Evolutionary conservation across 2,888 invertebrate species (phyloP).

Genomic region (Serrognathus titanus): DNA sequence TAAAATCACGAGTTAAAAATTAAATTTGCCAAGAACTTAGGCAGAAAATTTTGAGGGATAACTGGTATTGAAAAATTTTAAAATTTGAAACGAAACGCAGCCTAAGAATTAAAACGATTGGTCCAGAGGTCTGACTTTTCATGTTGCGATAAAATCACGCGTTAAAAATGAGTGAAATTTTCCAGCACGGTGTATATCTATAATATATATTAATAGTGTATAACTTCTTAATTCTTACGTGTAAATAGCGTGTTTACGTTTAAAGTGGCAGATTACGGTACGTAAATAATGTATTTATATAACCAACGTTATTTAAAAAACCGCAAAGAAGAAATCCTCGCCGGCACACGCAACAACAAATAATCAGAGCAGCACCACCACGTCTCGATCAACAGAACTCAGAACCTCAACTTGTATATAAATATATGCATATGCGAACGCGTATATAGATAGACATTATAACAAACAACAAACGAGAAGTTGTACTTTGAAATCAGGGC

Average conservation of each 20-base stretch:
- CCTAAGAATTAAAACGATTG: too few relatives aligned
- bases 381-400: conserved; percentile 30
- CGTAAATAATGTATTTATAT: conserved; percentile 27
- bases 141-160: too few relatives aligned
- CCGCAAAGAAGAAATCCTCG: conserved; percentile 39
- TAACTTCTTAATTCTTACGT: conserved; percentile 44
- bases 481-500: conserved; percentile 53
- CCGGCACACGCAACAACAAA: conserved; percentile 9
- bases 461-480: conserved; percentile 48
- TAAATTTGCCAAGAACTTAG: too few relatives aligned
- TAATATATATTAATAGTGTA: conserved; percentile 39
- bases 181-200: conserved; percentile 19
- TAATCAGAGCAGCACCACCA: conserved; percentile 12
- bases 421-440: conserved; percentile 16
- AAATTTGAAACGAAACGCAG: too few relatives aligned
- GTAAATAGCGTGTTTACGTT: conserved; percentile 44
- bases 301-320: conserved; percentile 37
- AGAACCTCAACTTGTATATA: conserved; percentile 31
- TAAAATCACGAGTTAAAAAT: too few relatives aligned
- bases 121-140: too few relatives aligned
- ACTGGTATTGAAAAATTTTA: too few relatives aligned
- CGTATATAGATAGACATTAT: conserved; percentile 23
- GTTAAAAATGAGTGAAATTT: too few relatives aligned
- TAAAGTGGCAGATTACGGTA: conserved; percentile 46
- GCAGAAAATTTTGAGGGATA: too few relatives aligned